Conservation (phyloP, 2,113 vertebrate species). For the Sinocyclocheilus rhinocerous region DNA sequence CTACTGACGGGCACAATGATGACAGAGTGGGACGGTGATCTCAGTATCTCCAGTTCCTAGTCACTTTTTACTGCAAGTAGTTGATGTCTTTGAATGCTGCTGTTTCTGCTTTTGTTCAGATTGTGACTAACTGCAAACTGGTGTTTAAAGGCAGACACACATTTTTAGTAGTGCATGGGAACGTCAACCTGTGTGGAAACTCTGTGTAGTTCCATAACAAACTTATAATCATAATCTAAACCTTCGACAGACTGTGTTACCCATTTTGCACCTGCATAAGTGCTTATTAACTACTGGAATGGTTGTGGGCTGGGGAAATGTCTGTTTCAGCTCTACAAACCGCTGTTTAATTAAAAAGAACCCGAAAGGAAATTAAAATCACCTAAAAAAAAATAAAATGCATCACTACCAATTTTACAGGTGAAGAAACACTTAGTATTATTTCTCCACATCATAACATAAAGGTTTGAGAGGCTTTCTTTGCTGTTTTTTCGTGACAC, state of each 20-base stretch:
- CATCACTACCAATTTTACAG: neutral
- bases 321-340: neutral
- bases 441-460: neutral
- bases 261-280: slow-evolving; percentile 16
- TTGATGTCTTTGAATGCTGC: slow-evolving; percentile 3
- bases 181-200: neutral
- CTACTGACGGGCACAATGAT: slow-evolving; percentile 15
- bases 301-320: neutral
- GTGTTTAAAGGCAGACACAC: slow-evolving; percentile 16
- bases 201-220: neutral
- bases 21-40: neutral
- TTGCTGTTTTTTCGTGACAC: neutral
- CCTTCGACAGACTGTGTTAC: neutral
- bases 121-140: neutral
- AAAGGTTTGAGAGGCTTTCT: neutral
- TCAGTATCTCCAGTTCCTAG: neutral
- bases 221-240: neutral
- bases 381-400: neutral
- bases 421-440: neutral
- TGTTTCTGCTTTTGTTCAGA: neutral
- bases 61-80: neutral
- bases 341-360: neutral
- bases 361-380: neutral
- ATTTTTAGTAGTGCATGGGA: neutral
- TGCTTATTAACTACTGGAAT: slow-evolving; percentile 18